Evolutionary conservation across 2,888 invertebrate species (phyloP), one percentile per base, ranked within the genome.

Genomic region (Caenorhabditis angaria): DNA sequence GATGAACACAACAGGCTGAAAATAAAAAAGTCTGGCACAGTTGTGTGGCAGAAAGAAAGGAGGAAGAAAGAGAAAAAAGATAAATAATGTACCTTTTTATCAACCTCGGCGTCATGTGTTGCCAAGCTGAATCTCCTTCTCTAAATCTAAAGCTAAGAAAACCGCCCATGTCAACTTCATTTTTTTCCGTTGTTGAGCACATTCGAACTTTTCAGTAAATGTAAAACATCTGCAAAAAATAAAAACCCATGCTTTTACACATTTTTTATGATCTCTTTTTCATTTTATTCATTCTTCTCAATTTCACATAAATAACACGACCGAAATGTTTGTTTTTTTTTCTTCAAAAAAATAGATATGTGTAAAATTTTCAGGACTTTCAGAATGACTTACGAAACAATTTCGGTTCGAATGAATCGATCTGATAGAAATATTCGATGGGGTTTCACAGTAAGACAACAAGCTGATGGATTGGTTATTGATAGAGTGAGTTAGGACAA

Each of bases 341-440:
- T 51, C 4, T 51, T 24, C 22, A 8, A 24, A 20, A 51, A 50
- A 22, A 22, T 50, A 3, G n/a, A 24, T 8, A 22, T 60, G 8
- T 28, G 8, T 27, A 12, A 24, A 18, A 12, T 22, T 66, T 71
- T 53, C 54, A 72, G 72, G 35, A 60, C 64, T 58, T 48, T 67
- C 50, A 70, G 74, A 55, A 83, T 83, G 83, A 78, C 83, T 47
- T 82, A 79, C 78, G 83, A 83, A 74, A 78, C 76, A 50, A 78
- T 83, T 61, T 83, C 78, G 63, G 83, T 83, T 60, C 83, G 84
- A 14, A 82, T 84, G 82, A 83, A 77, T 65, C 81, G 84, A 25
- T 76, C 76, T 29, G 84, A 84, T 61, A 70, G 73, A 20, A 71
- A 78, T 25, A 84, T 84, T 50, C 82, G 77, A 35, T 84, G 84